Conservation (phyloP, 2,888 invertebrate genomes). For the Oscheius sp. region DNA sequence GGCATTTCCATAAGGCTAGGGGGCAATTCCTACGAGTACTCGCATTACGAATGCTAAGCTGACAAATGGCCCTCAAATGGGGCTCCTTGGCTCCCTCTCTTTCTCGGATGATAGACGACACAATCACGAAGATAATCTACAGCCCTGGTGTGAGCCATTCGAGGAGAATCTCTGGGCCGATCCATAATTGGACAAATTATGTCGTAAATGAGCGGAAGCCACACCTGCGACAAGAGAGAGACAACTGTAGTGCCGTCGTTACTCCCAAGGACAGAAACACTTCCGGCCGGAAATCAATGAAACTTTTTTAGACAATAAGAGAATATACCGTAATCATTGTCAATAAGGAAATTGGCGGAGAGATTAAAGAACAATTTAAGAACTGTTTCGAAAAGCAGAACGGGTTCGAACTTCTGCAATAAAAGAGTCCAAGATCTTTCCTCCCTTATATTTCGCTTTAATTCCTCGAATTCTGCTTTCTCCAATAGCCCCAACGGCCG, state of each 20-base stretch:
- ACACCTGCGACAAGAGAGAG: constrained; percentile 20
- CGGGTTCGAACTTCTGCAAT: not conserved
- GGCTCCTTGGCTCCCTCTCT: not conserved
- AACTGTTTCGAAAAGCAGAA: not conserved
- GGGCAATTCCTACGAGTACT: constrained; percentile 18
- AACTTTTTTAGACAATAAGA: not conserved
- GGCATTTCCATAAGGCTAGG: constrained; percentile 25
- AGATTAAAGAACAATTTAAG: not conserved
- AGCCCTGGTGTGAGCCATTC: not conserved
- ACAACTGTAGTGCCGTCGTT: not conserved
- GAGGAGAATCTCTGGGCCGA: constrained; percentile 1
- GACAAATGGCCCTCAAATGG: constrained; percentile 23
- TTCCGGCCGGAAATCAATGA: not conserved
- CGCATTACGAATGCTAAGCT: constrained; percentile 30
- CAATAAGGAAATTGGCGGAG: not conserved
- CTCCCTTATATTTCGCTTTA: not conserved
- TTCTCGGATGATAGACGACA: constrained; percentile 24
- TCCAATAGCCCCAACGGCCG: not conserved
- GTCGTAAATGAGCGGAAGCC: constrained; percentile 32
- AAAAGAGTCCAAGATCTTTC: not conserved
- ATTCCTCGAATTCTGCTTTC: not conserved
- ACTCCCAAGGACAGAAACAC: constrained; percentile 13
- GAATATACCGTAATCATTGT: not conserved
- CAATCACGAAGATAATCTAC: constrained; percentile 25
- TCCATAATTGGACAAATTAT: constrained; percentile 26